Evolutionary conservation across 2,888 invertebrate genomes (phyloP).

Genomic region (Noctua comes): DNA sequence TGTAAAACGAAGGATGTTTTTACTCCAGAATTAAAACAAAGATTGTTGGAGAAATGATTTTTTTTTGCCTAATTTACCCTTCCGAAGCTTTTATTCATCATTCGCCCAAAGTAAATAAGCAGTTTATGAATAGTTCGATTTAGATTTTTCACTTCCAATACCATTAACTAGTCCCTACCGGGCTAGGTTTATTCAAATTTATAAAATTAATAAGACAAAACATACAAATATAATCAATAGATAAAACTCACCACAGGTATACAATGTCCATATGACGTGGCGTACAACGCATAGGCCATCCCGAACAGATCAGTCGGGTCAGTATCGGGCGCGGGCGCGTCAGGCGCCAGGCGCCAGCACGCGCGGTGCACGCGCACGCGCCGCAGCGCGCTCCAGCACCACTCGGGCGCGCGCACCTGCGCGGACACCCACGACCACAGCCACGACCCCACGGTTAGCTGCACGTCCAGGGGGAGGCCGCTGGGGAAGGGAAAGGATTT

Average conservation of each 20-base stretch:
- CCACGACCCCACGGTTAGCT: conserved; percentile 78
- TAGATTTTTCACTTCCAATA: too few species aligned
- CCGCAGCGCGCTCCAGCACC: conserved; percentile 80
- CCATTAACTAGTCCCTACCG: too few species aligned
- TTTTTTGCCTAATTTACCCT: too few species aligned
- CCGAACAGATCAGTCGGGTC: conserved; percentile 70
- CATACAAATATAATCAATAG: not conserved
- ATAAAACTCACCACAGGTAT: conserved; percentile 81
- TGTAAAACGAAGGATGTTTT: not conserved
- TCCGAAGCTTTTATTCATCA: too few species aligned
- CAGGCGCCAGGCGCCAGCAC: conserved; percentile 74
- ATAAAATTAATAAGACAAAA: not conserved
- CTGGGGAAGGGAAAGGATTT: conserved; percentile 65
- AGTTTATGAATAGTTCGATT: too few species aligned
- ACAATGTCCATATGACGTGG: conserved; percentile 84
- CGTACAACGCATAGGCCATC: conserved; percentile 76
- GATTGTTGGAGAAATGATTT: too few species aligned
- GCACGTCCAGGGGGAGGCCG: conserved; percentile 80
- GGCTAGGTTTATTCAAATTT: too few species aligned
- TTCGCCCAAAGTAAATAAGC: too few species aligned
- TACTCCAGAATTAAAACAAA: too few species aligned
- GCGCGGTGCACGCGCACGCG: conserved; percentile 78
- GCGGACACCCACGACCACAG: conserved; percentile 67
- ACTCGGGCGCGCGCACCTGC: conserved; percentile 67
- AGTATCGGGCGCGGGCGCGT: conserved; percentile 72